A percentile compares a stretch with the other conserved stretches of the same genome.
Conservation (phyloP, 2,113 vertebrate genomes). For the Cervus canadensis region DNA sequence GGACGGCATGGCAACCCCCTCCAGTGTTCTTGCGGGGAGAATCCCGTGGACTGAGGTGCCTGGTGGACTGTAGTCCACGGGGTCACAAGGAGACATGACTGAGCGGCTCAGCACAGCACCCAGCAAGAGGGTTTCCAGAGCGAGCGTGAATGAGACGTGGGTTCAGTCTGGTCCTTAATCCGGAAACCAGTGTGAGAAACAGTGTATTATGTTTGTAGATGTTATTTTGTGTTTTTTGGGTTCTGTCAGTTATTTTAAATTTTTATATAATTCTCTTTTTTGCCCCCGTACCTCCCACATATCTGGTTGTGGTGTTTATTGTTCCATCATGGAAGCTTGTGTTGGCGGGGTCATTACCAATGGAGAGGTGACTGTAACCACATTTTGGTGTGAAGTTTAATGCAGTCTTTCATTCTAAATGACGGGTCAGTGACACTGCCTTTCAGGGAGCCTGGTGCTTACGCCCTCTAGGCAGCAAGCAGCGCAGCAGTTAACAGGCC, state of each 20-base stretch:
- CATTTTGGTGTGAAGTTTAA: neutral
- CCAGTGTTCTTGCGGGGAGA: neutral
- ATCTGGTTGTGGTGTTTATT: neutral
- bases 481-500: neutral
- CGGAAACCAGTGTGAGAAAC: neutral
- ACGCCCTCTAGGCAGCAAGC: neutral
- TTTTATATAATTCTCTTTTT: neutral
- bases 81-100: neutral
- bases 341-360: neutral
- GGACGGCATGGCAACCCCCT: neutral
- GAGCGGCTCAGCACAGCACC: neutral
- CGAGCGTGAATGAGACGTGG: neutral
- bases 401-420: neutral
- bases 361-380: neutral
- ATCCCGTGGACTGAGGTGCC: neutral
- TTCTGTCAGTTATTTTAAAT: neutral
- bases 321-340: neutral
- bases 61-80: neutral
- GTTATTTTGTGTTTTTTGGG: neutral
- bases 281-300: neutral
- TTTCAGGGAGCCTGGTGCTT: neutral
- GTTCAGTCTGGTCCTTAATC: neutral
- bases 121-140: neutral
- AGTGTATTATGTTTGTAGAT: neutral
- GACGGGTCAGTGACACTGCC: neutral